Evolutionary conservation across 1,140 invertebrate species (phyloP).

Genomic region (Pseudomyrmex cubaensis): DNA sequence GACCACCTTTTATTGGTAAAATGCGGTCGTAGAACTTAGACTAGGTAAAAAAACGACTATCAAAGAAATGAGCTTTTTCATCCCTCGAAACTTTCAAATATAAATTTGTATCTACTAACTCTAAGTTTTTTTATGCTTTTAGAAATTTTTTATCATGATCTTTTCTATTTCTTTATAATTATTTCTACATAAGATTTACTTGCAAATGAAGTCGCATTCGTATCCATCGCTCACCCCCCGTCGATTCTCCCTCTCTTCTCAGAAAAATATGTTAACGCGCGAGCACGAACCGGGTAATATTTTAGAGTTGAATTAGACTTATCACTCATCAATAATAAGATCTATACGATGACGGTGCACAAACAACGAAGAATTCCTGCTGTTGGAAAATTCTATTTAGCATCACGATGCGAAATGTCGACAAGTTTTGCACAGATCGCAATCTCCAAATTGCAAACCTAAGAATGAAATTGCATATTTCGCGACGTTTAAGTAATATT

Average conservation of each 20-base stretch:
- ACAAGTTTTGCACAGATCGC: not conserved
- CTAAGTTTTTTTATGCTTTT: not conserved
- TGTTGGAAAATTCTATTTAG: constrained; percentile 3
- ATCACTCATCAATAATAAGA: constrained; percentile 16
- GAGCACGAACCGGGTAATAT: not conserved
- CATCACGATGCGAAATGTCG: not conserved
- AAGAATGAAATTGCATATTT: constrained; percentile 16
- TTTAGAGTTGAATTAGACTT: not conserved
- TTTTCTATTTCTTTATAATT: not conserved
- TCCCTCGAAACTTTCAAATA: no score
- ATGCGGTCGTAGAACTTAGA: not conserved
- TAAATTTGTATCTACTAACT: no score
- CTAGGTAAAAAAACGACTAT: no score
- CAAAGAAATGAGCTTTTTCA: no score
- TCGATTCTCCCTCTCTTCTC: not conserved
- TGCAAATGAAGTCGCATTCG: not conserved
- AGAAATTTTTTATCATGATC: not conserved
- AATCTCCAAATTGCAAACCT: constrained; percentile 22
- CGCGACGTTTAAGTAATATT: not conserved
- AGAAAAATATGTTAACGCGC: constrained; percentile 2
- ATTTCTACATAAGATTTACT: not conserved
- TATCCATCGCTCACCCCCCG: not conserved
- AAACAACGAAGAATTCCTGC: not conserved
- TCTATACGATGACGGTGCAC: constrained; percentile 10
- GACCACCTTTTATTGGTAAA: constrained; percentile 41